Conservation (phyloP, 2,888 invertebrate genomes). For the Didymodactylos carnosus region DNA sequence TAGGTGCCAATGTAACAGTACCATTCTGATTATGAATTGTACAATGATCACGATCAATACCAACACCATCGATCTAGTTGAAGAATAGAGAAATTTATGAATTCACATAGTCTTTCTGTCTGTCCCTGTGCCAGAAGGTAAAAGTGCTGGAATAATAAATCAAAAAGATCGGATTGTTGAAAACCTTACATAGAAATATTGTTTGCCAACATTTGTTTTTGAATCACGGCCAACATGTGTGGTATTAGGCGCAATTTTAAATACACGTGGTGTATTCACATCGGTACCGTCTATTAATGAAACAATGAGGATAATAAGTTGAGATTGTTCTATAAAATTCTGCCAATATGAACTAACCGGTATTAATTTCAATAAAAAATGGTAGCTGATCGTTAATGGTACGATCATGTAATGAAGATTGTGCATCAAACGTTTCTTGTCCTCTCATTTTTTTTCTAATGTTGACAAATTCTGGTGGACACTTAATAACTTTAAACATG, state of each 20-base stretch:
- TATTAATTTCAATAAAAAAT: background rate
- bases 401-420: background rate
- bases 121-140: too few relatives aligned
- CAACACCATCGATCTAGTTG: background rate
- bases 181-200: background rate
- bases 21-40: background rate
- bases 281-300: background rate
- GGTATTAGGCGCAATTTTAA: background rate
- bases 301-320: background rate
- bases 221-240: background rate
- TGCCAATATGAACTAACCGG: background rate
- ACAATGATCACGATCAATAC: background rate
- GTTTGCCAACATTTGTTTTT: background rate
- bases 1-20: background rate
- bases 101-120: background rate
- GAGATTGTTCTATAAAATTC: background rate
- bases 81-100: background rate
- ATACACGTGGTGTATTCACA: background rate
- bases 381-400: background rate
- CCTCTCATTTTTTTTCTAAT: slow-evolving; percentile 3
- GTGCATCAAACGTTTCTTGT: background rate
- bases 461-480: slow-evolving; percentile 4
- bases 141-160: background rate
- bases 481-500: slow-evolving; percentile 12
- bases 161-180: background rate